phyloP scores from a whole-genome alignment of 2,113 vertebrate genomes.

The Cinclus cinclus region DNA sequence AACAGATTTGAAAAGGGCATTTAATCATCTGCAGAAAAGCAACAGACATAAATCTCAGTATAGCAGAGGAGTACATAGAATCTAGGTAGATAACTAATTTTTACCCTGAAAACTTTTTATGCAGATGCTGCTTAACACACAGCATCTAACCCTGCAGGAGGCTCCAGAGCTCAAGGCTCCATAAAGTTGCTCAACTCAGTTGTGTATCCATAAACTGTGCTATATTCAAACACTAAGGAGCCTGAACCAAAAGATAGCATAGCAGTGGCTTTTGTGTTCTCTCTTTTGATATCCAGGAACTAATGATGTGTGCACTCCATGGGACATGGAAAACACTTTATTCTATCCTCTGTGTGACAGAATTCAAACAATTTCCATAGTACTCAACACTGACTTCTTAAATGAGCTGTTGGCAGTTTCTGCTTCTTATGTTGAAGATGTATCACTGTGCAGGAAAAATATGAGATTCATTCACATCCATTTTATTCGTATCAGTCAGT shows the following conservation, averaged over 20 bases:
- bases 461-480: background rate
- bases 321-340: background rate
- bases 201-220: background rate
- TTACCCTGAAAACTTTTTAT: background rate
- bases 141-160: background rate
- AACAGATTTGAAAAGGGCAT: background rate
- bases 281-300: background rate
- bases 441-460: background rate
- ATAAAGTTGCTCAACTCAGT: background rate
- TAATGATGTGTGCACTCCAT: constrained; percentile 17
- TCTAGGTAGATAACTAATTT: background rate
- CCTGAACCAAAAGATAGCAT: background rate
- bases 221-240: background rate
- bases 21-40: background rate
- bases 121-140: background rate
- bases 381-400: background rate
- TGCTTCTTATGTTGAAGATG: background rate
- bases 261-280: background rate
- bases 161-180: background rate
- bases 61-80: background rate
- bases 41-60: background rate
- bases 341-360: background rate
- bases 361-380: background rate
- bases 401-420: background rate
- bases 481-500: background rate